Evolutionary conservation across 2,888 invertebrate genomes (phyloP).

Genomic region (Temnothorax rugatulus): DNA sequence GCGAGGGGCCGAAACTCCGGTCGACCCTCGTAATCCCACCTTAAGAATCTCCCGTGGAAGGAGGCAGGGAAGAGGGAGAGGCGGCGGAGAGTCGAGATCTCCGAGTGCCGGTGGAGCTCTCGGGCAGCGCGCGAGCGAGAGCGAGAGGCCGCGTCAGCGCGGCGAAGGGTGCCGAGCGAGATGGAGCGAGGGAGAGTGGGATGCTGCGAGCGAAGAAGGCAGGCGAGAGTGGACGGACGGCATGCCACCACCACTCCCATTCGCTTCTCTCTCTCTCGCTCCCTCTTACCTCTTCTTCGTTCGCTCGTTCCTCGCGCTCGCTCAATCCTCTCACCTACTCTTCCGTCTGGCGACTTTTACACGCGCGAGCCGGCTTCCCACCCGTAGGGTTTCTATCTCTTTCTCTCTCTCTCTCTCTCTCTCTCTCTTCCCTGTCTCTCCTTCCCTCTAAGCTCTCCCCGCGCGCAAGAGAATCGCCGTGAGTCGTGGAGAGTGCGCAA

Average conservation of each 20-base stretch:
- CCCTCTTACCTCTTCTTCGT: slow-evolving; percentile 56
- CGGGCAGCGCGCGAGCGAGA: slow-evolving; percentile 49
- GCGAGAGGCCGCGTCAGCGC: slow-evolving; percentile 34
- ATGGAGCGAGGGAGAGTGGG: slow-evolving; percentile 67
- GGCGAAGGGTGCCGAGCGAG: slow-evolving; percentile 25
- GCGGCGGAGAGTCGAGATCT: slow-evolving; percentile 3
- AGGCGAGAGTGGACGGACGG: slow-evolving; percentile 86
- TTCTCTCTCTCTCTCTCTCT: slow-evolving; percentile 22
- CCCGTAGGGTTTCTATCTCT: slow-evolving; percentile 38
- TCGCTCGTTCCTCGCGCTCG: slow-evolving; percentile 38
- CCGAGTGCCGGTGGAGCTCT: slow-evolving; percentile 27
- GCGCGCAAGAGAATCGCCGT: slow-evolving; percentile 72
- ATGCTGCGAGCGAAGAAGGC: slow-evolving; percentile 74
- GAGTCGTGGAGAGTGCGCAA: slow-evolving; percentile 72
- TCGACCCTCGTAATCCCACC: slow-evolving; percentile 39
- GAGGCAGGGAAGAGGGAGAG: not conserved
- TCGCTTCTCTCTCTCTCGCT: not conserved
- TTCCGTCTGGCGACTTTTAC: slow-evolving; percentile 81
- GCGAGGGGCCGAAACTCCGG: slow-evolving; percentile 27
- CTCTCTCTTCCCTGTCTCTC: slow-evolving; percentile 6
- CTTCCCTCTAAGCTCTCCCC: slow-evolving; percentile 22
- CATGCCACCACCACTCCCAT: slow-evolving; percentile 81
- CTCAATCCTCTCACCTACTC: slow-evolving; percentile 72
- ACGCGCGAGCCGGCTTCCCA: slow-evolving; percentile 75
- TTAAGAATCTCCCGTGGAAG: slow-evolving; percentile 42